Conservation (phyloP, 1,140 invertebrate genomes). For the Neodiprion fabricii region DNA sequence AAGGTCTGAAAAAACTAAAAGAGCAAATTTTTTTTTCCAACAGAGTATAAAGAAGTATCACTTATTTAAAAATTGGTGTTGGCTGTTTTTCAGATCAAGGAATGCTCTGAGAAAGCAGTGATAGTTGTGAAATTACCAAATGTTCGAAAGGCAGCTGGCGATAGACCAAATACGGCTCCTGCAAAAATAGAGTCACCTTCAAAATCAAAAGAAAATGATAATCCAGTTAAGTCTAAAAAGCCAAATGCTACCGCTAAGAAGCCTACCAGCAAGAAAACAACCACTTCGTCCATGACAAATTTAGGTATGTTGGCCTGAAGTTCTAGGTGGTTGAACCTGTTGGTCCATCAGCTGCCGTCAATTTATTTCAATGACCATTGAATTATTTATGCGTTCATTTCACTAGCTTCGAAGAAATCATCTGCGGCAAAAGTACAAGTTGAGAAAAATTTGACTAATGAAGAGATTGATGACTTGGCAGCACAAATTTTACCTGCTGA, state of each 20-base stretch:
- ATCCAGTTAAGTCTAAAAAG: conserved; percentile 66
- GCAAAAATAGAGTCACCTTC: conserved; percentile 48
- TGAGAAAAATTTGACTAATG: conserved; percentile 56
- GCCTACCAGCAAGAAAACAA: conserved; percentile 44
- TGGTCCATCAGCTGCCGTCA: background rate
- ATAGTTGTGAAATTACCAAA: conserved; percentile 75
- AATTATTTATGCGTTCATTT: conserved; percentile 22
- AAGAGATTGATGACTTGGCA: conserved; percentile 76
- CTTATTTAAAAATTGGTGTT: conserved; percentile 7
- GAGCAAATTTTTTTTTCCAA: conserved; percentile 18
- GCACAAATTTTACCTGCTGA: conserved; percentile 68
- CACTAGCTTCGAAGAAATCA: conserved; percentile 48
- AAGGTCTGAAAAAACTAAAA: conserved; percentile 67
- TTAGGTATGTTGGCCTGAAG: conserved; percentile 27
- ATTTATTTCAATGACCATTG: background rate
- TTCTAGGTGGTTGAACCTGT: too few relatives aligned
- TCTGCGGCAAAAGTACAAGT: conserved; percentile 48
- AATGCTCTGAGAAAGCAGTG: conserved; percentile 91
- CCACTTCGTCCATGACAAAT: conserved; percentile 38
- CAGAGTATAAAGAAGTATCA: conserved; percentile 1
- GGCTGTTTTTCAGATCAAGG: conserved; percentile 76
- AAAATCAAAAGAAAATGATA: conserved; percentile 42
- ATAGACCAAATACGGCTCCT: conserved; percentile 65
- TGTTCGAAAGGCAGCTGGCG: conserved; percentile 57
- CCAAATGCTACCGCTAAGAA: conserved; percentile 59